A percentile compares a stretch with the other conserved stretches of the same genome.
Conservation (phyloP, 53 echinoderm and acorn worm genomes). For the Apostichopus leukothele region DNA sequence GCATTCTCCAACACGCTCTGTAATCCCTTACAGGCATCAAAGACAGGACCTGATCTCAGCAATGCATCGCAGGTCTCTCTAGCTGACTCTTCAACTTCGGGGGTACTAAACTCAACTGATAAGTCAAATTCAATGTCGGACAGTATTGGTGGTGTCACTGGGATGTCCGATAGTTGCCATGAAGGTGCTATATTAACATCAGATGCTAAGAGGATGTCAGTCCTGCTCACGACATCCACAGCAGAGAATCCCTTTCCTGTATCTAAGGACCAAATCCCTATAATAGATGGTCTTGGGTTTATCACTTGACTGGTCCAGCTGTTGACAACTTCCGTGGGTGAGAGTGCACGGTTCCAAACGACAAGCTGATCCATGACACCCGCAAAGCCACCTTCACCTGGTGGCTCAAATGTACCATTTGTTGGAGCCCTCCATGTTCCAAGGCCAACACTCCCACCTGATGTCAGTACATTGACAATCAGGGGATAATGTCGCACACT, state of each 20-base stretch:
- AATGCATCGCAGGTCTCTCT: slow-evolving; percentile 53
- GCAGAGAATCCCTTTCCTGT: slow-evolving; percentile 57
- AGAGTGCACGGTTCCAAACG: slow-evolving; percentile 53
- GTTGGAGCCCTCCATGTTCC: slow-evolving; percentile 82
- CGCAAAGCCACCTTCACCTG: slow-evolving; percentile 23
- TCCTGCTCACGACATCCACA: slow-evolving; percentile 53
- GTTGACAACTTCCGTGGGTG: slow-evolving; percentile 62
- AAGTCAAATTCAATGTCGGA: no score
- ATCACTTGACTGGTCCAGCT: slow-evolving; percentile 58
- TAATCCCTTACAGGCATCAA: slow-evolving; percentile 55
- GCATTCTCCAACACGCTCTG: slow-evolving; percentile 59
- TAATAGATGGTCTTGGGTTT: slow-evolving; percentile 54
- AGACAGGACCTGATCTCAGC: slow-evolving; percentile 58
- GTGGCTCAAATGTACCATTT: slow-evolving; percentile 49
- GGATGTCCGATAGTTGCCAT: slow-evolving; percentile 66
- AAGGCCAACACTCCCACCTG: slow-evolving; percentile 67
- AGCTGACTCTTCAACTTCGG: slow-evolving; percentile 51
- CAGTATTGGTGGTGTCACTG: slow-evolving; percentile 44
- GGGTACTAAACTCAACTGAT: background rate
- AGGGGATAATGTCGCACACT: slow-evolving; percentile 5
- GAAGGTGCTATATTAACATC: slow-evolving; percentile 51
- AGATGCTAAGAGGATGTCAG: slow-evolving; percentile 60
- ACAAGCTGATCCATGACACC: slow-evolving; percentile 51
- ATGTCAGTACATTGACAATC: slow-evolving; percentile 44
- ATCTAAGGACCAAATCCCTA: slow-evolving; percentile 64